A percentile compares a stretch with the other conserved stretches of the same genome.
These are phyloP conservation scores for Callaeas wilsoni DNA, from an alignment of 2,113 vertebrate species.

Conservation along the genomic window DNA sequence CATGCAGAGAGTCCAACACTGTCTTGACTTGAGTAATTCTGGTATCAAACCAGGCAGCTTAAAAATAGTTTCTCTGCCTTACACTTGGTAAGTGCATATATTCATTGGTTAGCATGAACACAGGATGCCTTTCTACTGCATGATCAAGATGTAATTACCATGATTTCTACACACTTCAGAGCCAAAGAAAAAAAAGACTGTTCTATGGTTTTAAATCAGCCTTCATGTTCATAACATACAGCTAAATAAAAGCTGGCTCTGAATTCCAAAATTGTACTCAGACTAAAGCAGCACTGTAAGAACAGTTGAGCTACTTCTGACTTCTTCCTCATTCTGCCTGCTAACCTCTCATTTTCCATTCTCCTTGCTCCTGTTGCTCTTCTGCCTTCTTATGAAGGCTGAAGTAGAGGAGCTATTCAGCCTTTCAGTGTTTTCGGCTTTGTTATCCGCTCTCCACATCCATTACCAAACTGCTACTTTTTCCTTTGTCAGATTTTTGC, in stretches of 20 bases:
- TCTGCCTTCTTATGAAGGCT: not conserved
- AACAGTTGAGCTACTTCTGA: not conserved
- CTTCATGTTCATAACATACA: not conserved
- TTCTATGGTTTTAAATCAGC: not conserved
- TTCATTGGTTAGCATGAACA: not conserved
- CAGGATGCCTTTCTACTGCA: not conserved
- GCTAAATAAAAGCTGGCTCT: not conserved
- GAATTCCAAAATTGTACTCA: not conserved
- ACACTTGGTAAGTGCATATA: not conserved
- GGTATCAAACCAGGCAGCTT: not conserved
- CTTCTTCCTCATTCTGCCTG: not conserved
- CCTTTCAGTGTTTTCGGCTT: not conserved
- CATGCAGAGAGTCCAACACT: not conserved
- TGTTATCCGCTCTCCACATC: not conserved
- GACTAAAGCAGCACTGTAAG: not conserved
- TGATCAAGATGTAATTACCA: not conserved
- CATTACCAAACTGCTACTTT: constrained; percentile 23
- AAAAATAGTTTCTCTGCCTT: not conserved
- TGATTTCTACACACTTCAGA: not conserved
- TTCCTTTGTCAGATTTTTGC: constrained; percentile 25
- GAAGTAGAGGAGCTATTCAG: constrained; percentile 20
- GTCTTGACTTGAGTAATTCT: not conserved
- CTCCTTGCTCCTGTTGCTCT: not conserved
- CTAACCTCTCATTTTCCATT: not conserved
- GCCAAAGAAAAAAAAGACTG: not conserved